Conservation (phyloP, 2,888 invertebrate species). For the Polydesmus complanatus region DNA sequence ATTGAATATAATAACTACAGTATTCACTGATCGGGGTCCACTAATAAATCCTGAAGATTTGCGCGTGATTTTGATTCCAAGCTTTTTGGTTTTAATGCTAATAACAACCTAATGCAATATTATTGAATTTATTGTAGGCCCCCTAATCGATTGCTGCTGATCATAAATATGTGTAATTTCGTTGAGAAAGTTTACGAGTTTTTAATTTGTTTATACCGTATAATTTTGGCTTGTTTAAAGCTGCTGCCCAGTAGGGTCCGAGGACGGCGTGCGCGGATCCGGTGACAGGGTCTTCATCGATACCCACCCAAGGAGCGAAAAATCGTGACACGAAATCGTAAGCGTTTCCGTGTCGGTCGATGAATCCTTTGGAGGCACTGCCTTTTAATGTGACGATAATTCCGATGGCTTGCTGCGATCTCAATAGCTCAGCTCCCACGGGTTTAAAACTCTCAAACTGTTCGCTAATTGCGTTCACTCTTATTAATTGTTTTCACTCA, state of each 20-base stretch:
- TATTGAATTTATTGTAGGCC: too few species aligned
- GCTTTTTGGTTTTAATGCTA: too few species aligned
- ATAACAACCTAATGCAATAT: too few species aligned
- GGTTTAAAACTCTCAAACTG: conserved; percentile 13
- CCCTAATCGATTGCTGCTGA: too few species aligned
- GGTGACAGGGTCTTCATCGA: conserved; percentile 36
- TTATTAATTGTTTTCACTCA: too few species aligned
- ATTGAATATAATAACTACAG: too few species aligned
- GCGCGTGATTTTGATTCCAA: too few species aligned
- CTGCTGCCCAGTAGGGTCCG: conserved; percentile 34
- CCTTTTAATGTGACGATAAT: conserved; percentile 29
- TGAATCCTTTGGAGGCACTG: not conserved
- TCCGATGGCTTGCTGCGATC: too few species aligned
- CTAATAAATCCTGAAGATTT: too few species aligned
- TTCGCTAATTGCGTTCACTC: too few species aligned
- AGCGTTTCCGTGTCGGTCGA: conserved; percentile 9
- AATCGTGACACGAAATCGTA: conserved; percentile 36
- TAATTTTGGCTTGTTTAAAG: conserved; percentile 26
- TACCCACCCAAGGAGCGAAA: conserved; percentile 38
- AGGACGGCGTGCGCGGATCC: conserved; percentile 38
- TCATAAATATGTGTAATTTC: conserved; percentile 3
- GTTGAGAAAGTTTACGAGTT: not conserved
- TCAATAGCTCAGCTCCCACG: too few species aligned
- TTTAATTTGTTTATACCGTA: not conserved
- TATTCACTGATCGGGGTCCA: too few species aligned